Base-by-base conservation (phyloP, 64 coral and sea anemone genomes). In the Actinia equina region DNA sequence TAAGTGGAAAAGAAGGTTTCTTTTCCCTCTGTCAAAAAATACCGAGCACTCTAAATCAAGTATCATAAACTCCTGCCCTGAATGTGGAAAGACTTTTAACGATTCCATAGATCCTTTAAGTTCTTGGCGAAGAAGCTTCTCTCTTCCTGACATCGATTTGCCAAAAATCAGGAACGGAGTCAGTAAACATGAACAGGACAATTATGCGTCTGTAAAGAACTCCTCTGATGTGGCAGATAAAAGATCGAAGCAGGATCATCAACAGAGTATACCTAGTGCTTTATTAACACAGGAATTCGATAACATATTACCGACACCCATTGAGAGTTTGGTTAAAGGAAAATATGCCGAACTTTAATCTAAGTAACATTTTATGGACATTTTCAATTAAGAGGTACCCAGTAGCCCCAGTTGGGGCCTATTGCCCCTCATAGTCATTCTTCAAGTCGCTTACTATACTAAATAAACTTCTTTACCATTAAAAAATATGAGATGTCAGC, bases 41-140 rank as follows among this genome's bases (percentile, higher is more conserved):
- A 30, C 25, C 0, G 69, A 74, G 69, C 69, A 74, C 25, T 74
- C 23, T 41, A 74, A 74, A 30, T 74, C 69, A 30, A 74, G 69
- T 41, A 25, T 74, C 25, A 25, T 74, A 9, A 74, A 74, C 22
- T 81, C 49, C 19, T 81, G 78, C 41, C 78, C 78, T n/a, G 78
- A 44, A 52, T 81, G 78, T 20, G 49, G 14, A 49, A 81, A 81
- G 49, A 25, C 42, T 18, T 43, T 79, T 44, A 15, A 16, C 5
- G 26, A 41, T 41, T 74, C 8, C 25, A 22, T 17, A 17, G 45
- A 81, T 52, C 78, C 78, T 52, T 49, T 52, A 16, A 18, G 44
- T 22, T 23, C 78, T 5, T 81, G 78, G 78, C 52, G 78, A 22
- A 81, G 49, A n/a, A 81, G 78, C 23, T 81, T 49, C 17, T 81